phyloP scores from a whole-genome alignment of 2,888 invertebrate genomes.

The Rhamphomyia laevipes region DNA sequence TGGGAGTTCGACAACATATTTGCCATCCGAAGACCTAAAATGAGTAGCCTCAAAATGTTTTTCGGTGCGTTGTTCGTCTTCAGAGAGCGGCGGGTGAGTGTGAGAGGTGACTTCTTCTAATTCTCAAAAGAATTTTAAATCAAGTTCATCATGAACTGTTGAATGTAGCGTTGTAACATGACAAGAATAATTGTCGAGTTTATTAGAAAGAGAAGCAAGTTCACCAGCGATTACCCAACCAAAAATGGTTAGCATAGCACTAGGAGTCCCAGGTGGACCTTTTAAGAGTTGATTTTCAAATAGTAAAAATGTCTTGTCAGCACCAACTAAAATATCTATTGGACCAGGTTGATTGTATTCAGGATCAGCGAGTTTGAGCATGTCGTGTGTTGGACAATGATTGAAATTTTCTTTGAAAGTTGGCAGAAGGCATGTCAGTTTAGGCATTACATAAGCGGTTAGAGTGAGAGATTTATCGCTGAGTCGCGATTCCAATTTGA shows the following conservation, averaged over 20 bases:
- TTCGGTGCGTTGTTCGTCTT: too few species aligned
- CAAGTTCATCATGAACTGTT: too few species aligned
- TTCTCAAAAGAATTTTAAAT: too few species aligned
- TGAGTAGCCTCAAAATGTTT: background rate
- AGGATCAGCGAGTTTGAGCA: conserved; percentile 10
- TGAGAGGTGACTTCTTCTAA: too few species aligned
- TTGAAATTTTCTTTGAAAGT: too few species aligned
- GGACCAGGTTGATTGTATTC: conserved; percentile 9
- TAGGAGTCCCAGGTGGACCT: background rate
- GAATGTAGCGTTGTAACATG: background rate
- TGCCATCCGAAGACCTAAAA: conserved; percentile 7
- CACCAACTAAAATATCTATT: conserved; percentile 13
- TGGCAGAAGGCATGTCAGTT: conserved; percentile 2
- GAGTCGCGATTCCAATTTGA: background rate
- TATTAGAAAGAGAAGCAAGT: too few species aligned
- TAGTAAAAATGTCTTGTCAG: conserved; percentile 10
- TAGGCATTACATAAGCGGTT: conserved; percentile 3
- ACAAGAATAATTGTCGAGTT: background rate
- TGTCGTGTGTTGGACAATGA: too few species aligned
- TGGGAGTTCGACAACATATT: conserved; percentile 8
- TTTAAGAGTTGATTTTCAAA: conserved; percentile 6
- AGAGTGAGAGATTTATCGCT: background rate
- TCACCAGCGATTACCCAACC: too few species aligned
- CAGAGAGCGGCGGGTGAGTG: too few species aligned
- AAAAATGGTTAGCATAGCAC: conserved; percentile 8